Evolutionary conservation across 1,140 invertebrate species (phyloP).

Genomic region (Drosophila hydei): DNA sequence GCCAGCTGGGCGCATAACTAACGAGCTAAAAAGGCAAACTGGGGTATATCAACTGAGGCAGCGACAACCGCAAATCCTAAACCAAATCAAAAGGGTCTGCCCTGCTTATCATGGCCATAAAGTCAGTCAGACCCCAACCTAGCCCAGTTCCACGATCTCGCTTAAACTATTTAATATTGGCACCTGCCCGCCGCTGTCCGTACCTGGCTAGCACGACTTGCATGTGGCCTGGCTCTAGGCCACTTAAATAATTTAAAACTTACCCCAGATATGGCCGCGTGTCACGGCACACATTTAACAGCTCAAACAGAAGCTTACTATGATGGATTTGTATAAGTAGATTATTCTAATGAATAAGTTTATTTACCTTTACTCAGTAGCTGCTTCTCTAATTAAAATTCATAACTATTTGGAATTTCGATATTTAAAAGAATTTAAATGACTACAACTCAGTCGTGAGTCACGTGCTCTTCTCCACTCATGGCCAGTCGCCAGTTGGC

Average conservation of each 20-base stretch:
- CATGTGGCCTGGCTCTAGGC: slow-evolving; percentile 14
- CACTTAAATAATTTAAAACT: slow-evolving; percentile 66
- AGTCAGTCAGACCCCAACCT: slow-evolving; percentile 42
- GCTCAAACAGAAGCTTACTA: not conserved
- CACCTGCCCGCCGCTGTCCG: slow-evolving; percentile 56
- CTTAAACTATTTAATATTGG: slow-evolving; percentile 81
- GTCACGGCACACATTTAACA: too few relatives aligned
- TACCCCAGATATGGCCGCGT: slow-evolving; percentile 17
- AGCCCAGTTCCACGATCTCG: slow-evolving; percentile 32
- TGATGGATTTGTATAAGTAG: too few relatives aligned
- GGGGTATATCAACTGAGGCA: slow-evolving; percentile 33
- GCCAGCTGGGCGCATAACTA: slow-evolving; percentile 62
- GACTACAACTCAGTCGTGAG: not conserved
- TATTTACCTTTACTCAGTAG: too few relatives aligned
- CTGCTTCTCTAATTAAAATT: too few relatives aligned
- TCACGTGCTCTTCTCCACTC: not conserved
- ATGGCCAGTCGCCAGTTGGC: slow-evolving; percentile 38
- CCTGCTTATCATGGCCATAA: slow-evolving; percentile 78
- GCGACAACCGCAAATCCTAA: slow-evolving; percentile 78
- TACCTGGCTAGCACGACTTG: slow-evolving; percentile 9
- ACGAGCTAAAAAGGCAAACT: slow-evolving; percentile 66
- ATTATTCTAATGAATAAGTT: too few relatives aligned
- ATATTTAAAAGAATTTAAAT: too few relatives aligned
- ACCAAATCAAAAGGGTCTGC: slow-evolving; percentile 80
- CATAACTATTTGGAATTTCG: too few relatives aligned